Evolutionary conservation across 2,888 invertebrate species (phyloP).

Genomic region (Cremastinae sp.): DNA sequence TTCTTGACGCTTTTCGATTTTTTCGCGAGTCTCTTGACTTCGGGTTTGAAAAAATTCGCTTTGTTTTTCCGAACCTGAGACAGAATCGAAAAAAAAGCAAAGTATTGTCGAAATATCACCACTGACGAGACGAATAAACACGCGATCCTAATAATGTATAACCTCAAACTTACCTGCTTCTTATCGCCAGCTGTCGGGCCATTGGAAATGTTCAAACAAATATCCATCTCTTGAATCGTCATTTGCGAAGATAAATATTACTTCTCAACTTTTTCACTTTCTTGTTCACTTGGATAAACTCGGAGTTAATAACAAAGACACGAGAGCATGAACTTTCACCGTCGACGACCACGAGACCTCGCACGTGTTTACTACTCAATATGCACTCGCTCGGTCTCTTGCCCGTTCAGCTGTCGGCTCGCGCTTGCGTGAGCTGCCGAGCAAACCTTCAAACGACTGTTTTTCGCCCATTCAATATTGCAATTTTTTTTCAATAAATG

Average conservation of each 20-base stretch:
- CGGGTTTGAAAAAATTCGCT: conserved; percentile 62
- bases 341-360: conserved; percentile 22
- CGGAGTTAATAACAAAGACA: not conserved
- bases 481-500: too few relatives aligned
- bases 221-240: conserved; percentile 74
- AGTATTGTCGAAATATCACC: too few relatives aligned
- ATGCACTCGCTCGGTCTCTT: too few relatives aligned
- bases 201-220: conserved; percentile 74
- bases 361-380: not conserved
- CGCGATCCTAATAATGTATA: conserved; percentile 54
- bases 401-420: too few relatives aligned
- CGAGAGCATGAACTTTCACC: not conserved
- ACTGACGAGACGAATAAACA: too few relatives aligned
- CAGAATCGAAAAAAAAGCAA: too few relatives aligned
- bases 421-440: too few relatives aligned
- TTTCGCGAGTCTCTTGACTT: conserved; percentile 57
- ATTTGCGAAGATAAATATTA: conserved; percentile 57
- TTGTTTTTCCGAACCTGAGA: conserved; percentile 56
- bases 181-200: conserved; percentile 52
- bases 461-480: too few relatives aligned
- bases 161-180: conserved; percentile 71
- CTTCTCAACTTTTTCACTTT: conserved; percentile 29
- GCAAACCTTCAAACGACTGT: too few relatives aligned
- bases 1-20: conserved; percentile 39
- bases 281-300: conserved; percentile 12